Evolutionary conservation across 2,797 vertebrate genomes (phyloP).

Genomic region (Chlorospingus semifuscus): DNA sequence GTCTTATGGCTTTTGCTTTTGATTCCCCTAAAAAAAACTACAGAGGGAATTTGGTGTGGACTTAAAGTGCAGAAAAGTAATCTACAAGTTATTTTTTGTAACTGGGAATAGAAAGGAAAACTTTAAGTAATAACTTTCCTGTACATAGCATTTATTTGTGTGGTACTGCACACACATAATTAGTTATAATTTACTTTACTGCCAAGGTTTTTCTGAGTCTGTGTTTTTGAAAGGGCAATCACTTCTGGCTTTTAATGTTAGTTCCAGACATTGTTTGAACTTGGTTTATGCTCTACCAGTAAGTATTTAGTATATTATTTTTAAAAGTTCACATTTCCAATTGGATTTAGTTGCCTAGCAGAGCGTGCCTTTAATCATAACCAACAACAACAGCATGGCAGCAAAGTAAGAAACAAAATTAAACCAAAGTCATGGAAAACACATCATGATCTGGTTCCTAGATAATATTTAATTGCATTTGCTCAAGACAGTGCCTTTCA

Average conservation of each 20-base stretch:
- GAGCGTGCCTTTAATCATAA: neutral
- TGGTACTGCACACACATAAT: neutral
- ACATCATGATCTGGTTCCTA: neutral
- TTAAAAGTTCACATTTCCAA: neutral
- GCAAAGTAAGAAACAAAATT: neutral
- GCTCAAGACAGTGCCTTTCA: neutral
- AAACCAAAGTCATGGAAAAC: neutral
- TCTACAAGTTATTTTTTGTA: neutral
- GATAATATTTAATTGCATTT: neutral
- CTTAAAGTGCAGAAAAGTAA: neutral
- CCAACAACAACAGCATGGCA: neutral
- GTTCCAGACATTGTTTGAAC: slow-evolving; percentile 41
- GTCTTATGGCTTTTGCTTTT: neutral
- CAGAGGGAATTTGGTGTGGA: neutral
- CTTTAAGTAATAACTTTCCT: neutral
- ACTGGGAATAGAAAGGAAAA: neutral
- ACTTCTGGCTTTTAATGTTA: slow-evolving; percentile 7
- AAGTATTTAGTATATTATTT: neutral
- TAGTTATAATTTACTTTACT: slow-evolving; percentile 7
- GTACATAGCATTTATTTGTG: neutral
- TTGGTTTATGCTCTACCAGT: neutral
- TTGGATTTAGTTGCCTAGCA: neutral
- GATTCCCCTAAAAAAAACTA: neutral
- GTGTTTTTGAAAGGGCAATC: neutral
- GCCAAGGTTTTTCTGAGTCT: neutral